Conservation (phyloP, 2,888 invertebrate species). For the Drosophila kuntzei region DNA sequence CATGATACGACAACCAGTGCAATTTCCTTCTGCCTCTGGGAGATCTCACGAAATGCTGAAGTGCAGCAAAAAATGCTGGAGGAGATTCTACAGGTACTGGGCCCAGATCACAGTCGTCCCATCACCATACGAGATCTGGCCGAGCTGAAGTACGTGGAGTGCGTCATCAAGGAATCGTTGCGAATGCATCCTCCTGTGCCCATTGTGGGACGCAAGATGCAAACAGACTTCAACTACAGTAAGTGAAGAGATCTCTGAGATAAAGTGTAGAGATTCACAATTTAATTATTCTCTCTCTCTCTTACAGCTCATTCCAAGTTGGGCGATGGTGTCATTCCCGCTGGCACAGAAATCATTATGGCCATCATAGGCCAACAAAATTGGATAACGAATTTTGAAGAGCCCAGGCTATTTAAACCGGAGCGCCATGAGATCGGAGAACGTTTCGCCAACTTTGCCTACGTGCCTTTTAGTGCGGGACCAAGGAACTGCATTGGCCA, state of each 20-base stretch:
- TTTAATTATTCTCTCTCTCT: background rate
- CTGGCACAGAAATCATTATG: slow-evolving; percentile 68
- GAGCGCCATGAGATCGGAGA: slow-evolving; percentile 65
- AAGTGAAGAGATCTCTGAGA: slow-evolving; percentile 57
- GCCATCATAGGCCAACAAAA: slow-evolving; percentile 60
- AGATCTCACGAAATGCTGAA: slow-evolving; percentile 74
- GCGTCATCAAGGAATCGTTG: slow-evolving; percentile 89
- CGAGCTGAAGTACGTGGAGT: slow-evolving; percentile 86
- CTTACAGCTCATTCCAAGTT: slow-evolving; percentile 54
- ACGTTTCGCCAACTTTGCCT: slow-evolving; percentile 59
- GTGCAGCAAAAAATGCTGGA: slow-evolving; percentile 76
- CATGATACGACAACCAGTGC: slow-evolving; percentile 83
- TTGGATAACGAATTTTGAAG: slow-evolving; percentile 44
- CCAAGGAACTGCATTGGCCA: slow-evolving; percentile 86
- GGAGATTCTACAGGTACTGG: slow-evolving; percentile 74
- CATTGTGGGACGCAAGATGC: slow-evolving; percentile 86
- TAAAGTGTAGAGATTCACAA: background rate
- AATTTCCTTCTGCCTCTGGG: slow-evolving; percentile 73
- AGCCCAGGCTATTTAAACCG: slow-evolving; percentile 72
- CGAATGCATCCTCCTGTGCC: slow-evolving; percentile 89
- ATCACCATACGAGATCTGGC: slow-evolving; percentile 62
- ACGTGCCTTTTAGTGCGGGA: slow-evolving; percentile 82
- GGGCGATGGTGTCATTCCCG: slow-evolving; percentile 72
- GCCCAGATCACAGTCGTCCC: slow-evolving; percentile 56
- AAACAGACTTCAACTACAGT: slow-evolving; percentile 87